Base-by-base conservation (phyloP, 2,797 vertebrate species). In the Austrolebias charrua region DNA sequence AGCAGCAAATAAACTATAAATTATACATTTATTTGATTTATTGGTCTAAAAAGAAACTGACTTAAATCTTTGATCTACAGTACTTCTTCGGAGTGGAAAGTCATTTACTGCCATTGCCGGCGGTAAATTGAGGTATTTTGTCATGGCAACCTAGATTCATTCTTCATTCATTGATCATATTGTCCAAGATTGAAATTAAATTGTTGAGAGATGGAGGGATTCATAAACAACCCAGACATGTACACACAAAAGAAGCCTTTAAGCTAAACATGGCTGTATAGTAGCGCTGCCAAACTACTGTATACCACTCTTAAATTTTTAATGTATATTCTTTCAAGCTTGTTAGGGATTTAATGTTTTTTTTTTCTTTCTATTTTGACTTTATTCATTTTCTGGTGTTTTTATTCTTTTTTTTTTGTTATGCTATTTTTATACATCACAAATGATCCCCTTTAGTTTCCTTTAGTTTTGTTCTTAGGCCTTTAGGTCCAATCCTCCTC, bases 101-200 rank as follows among this genome's bases (percentile, higher is more conserved):
- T 65, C 45, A 60, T 75, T 80, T 63, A 56, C 56, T 57, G 67
- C 58, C 49, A 55, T 55, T 63, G 58, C 48, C 57, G 58, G 48
- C 55, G 68, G 83, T 69, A 61, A 69, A 66, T 71, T n/a, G 43
- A 57, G 72, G 59, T 61, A 46, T 66, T 83, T 66, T 76, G 69
- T 79, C 71, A 73, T 52, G 45, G 63, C 63, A 31, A 48, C 66
- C 31, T 67, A 53, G 33, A 55, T 78, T 75, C 59, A 78, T 86
- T 74, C 71, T 69, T 85, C 75, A 80, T 79, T 85, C 67, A 76
- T 77, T 75, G 74, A 29, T 78, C 60, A 68, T 70, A 74, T 69
- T 83, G 73, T 72, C 78, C 33, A 55, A 63, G 54, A 78, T 68
- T 66, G 62, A 66, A 64, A 62, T 82, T 76, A 67, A 58, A 79